Base-by-base conservation (phyloP, 2,888 invertebrate genomes). In the Aporophyla lueneburgensis region DNA sequence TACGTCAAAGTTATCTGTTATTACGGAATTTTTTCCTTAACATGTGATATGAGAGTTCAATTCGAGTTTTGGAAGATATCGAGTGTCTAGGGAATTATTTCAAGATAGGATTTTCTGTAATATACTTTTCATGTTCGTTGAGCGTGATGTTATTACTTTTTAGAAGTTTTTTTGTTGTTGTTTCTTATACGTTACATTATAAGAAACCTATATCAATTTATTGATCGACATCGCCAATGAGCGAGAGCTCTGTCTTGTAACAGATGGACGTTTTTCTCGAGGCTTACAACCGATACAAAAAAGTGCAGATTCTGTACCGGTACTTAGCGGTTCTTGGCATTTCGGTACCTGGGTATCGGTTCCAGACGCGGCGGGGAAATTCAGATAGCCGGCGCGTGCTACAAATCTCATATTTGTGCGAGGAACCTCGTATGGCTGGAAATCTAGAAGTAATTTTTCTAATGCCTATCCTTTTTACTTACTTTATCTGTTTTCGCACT, bases 1-100 rank as follows among this genome's bases (percentile, higher is more conserved):
- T 86, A 87, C 84, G 75, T 51, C 74, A 65, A 80, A 81, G 67
- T 80, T 80, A 77, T 75, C 83, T 72, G 62, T 74, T 79, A 78
- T 81, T 79, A 78, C 68, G 65, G 46, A 72, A 16, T 67, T 83
- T 80, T 83, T 74, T 62, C 78, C 72, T 54, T 61, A 62, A 78
- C 80, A 74, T 76, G 74, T 72, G 51, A 71, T 77, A 80, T 70
- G 46, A 75, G 76, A 63, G 70, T 74, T 74, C 80, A 58, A 76
- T 77, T 78, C 66, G 69, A 72, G 65, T 53, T 68, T 73, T 71
- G 71, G 68, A 71, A 62, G 68, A 86, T 68, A 76, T 72, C 66
- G 66, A 71, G 59, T 74, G 66, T 59, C 76, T 74, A 61, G 78
- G 78, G 83, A 86, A 79, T 84, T 51, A 68, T 71, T 63, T 73